Evolutionary conservation across 2,888 invertebrate genomes (phyloP).

Genomic region (Pediacus dermestoides): DNA sequence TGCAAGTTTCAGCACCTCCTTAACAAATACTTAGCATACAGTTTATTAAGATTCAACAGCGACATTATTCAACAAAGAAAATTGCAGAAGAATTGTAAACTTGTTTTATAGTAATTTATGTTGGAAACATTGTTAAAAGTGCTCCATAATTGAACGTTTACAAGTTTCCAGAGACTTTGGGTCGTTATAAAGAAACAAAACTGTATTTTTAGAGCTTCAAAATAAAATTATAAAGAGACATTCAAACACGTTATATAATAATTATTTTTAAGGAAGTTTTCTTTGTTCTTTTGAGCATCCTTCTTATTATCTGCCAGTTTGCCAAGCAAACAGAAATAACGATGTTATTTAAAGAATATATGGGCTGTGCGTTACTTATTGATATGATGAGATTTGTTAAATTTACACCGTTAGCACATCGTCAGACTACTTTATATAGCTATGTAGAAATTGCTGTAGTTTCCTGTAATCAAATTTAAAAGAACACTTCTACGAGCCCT

Average conservation of each 20-base stretch:
- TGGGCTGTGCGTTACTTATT: no score
- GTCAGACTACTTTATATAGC: no score
- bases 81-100: constrained; percentile 2
- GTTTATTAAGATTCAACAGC: no score
- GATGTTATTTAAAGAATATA: constrained; percentile 10
- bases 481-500: no score
- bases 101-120: constrained; percentile 7
- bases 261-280: constrained; percentile 5
- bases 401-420: no score
- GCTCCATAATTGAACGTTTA: constrained; percentile 11
- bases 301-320: constrained; percentile 9
- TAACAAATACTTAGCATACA: no score
- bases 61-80: no score
- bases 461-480: no score
- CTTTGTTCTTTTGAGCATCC: constrained; percentile 11
- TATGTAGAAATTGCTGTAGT: no score
- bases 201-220: constrained; percentile 10
- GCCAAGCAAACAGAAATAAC: constrained; percentile 7
- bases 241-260: constrained; percentile 15
- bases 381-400: no score
- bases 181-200: constrained; percentile 13
- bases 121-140: constrained; percentile 11
- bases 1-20: no score
- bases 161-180: constrained; percentile 6
- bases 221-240: constrained; percentile 12